Percentiles rank a stretch among this genome's conserved stretches.
Evolutionary conservation across 2,888 invertebrate species (phyloP).

Genomic region (Nomada ferruginata): DNA sequence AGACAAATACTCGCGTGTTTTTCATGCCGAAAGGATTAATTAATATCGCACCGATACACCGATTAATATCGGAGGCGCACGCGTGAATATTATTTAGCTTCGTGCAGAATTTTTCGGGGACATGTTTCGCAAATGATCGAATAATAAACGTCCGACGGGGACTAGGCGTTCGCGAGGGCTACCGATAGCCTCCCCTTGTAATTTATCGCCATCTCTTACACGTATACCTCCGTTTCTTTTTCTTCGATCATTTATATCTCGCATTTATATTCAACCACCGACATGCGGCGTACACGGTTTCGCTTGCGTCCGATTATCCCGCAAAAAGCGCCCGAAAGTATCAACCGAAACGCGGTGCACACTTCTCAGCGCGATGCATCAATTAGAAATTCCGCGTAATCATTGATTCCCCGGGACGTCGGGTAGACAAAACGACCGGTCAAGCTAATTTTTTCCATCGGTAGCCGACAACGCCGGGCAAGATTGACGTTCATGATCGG

Average conservation of each 20-base stretch:
- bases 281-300: too few relatives aligned
- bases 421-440: constrained; percentile 10
- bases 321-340: background rate
- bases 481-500: constrained; percentile 40
- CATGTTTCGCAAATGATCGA: constrained; percentile 24
- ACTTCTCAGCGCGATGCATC: background rate
- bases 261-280: background rate
- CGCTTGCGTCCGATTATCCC: background rate
- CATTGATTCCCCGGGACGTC: constrained; percentile 7
- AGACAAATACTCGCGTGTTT: constrained; percentile 47
- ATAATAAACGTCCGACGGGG: constrained; percentile 34
- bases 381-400: constrained; percentile 14
- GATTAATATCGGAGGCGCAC: constrained; percentile 37
- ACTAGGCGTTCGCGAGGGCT: constrained; percentile 5
- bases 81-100: background rate
- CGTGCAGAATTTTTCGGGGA: constrained; percentile 12
- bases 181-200: constrained; percentile 2
- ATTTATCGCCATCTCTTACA: background rate
- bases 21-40: constrained; percentile 33
- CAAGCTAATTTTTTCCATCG: constrained; percentile 24
- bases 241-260: background rate
- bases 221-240: background rate
- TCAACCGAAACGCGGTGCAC: too few relatives aligned
- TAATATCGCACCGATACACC: constrained; percentile 48
- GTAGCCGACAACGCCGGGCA: constrained; percentile 42